A percentile compares a stretch with the other conserved stretches of the same genome.
These are phyloP conservation scores for Cydia pomonella DNA, from an alignment of 1,140 invertebrate genomes.

Conservation along the genomic window DNA sequence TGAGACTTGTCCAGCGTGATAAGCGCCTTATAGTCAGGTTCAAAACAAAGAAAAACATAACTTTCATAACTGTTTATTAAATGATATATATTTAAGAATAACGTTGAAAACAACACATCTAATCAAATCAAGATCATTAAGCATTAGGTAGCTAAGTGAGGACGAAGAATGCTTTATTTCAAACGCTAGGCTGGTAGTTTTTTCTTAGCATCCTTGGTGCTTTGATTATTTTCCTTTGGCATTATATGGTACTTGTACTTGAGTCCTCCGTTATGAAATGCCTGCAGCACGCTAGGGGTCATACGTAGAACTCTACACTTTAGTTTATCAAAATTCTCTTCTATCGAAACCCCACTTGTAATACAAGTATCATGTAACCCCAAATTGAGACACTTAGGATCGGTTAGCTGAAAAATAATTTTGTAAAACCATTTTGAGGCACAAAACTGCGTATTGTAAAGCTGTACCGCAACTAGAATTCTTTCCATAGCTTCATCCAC, in stretches of 20 bases:
- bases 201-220: not conserved
- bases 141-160: too few relatives aligned
- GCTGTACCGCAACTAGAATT: conserved; percentile 51
- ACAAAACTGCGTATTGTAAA: conserved; percentile 48
- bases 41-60: too few relatives aligned
- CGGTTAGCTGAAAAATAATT: conserved; percentile 34
- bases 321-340: conserved; percentile 27
- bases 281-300: not conserved
- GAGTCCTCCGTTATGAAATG: not conserved
- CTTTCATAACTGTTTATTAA: too few relatives aligned
- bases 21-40: too few relatives aligned
- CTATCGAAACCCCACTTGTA: conserved; percentile 34
- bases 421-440: conserved; percentile 62
- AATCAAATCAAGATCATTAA: too few relatives aligned
- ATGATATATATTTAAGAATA: too few relatives aligned
- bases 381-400: conserved; percentile 54
- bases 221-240: not conserved
- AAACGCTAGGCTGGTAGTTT: too few relatives aligned
- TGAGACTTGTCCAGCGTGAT: too few relatives aligned
- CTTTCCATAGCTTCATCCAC: conserved; percentile 35
- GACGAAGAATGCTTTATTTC: too few relatives aligned
- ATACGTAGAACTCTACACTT: not conserved
- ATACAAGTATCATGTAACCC: conserved; percentile 46
- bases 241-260: not conserved
- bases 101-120: too few relatives aligned